Evolutionary conservation across 2,113 vertebrate genomes (phyloP), one percentile per base, ranked within the genome.

Genomic region (Melanerpes formicivorus): DNA sequence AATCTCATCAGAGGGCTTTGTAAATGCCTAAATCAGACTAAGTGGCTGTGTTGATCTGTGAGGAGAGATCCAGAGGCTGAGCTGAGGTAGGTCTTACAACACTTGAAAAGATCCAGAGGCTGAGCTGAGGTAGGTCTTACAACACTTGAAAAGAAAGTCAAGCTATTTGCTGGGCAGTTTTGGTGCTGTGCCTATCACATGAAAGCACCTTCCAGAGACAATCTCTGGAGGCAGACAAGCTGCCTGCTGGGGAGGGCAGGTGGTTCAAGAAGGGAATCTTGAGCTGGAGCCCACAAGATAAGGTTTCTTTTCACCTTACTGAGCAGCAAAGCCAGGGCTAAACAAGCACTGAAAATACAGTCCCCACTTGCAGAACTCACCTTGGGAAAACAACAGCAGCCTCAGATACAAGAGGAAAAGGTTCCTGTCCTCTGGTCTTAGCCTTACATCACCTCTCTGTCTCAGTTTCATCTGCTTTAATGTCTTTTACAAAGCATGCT

Each of bases 11-110:
- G 79, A 89, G 54, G 65, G 30, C 52, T 92, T 37, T 74, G 64
- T 63, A 90, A 93, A 91, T 54, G 64, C 62, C 87, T 83, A 83
- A 74, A 83, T 91, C 34, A 65, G 37, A 89, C 37, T 40, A 91
- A 80, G 29, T 30, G 50, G 50, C 37, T 74, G 42, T 42, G 65
- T 58, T 32, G 52, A 80, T 71, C 75, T 14, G 21, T 50, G 3
- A 18, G 50, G 56, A 60, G 32, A n/a, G 64, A 69, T 25, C 42
- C 76, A 72, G 37, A 59, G 56, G 30, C 71, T 82, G 71, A 90
- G 44, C 29, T 67, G 50, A 71, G 37, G 52, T 67, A 30, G 14
- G n/a, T 58, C 37, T 62, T 42, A 52, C 0, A 14, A 48, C 27
- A 23, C 30, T 29, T 44, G 10, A 32, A 84, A 78, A 80, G 19